Base-by-base conservation (phyloP, 2,113 vertebrate species). In the Epinephelus moara region DNA sequence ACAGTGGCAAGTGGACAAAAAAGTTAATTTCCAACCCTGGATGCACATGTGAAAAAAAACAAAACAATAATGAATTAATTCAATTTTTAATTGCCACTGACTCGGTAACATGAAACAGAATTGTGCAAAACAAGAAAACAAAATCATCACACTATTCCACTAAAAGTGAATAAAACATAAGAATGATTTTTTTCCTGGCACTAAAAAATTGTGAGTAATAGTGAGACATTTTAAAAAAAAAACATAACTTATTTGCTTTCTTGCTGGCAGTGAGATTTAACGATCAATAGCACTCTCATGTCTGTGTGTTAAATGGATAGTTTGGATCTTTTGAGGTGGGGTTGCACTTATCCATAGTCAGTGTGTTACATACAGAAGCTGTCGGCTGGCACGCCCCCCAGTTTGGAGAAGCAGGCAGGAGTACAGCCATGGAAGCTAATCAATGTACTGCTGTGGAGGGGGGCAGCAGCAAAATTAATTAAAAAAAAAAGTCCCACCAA, bases 161-260 rank as follows among this genome's bases (percentile, higher is more conserved):
- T 55, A 10, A 64, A 75, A 53, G 47, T 13, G 8, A 25, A 64
- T 64, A 40, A 61, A 74, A 52, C 19, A 74, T 50, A 63, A 37
- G 23, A 52, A 6, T 17, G 6, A 6, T 50, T 21, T 37, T 23
- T 62, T 11, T 11, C 59, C 49, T 4, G 15, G 30, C 8, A 3
- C 23, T 68, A 12, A 15, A 40, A 42, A 21, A 11, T 4, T 50
- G 49, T 14, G 4, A 30, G 17, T 4, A 81, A 50, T 40, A 67
- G 4, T n/a, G 30, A 45, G 9, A 55, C 30, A 63, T 59, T n/a
- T 33, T 37, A 8, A 0, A 1, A 15, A 3, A 42, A 42, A 42
- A 71, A 27, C 1, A 7, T 11, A 4, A 25, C 7, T 9, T 13
- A 61, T 37, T 50, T 13, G 9, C 23, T 40, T 18, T 75, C 30